Evolutionary conservation across 2,113 vertebrate genomes (phyloP).

Genomic region (Phalacrocorax carbo): DNA sequence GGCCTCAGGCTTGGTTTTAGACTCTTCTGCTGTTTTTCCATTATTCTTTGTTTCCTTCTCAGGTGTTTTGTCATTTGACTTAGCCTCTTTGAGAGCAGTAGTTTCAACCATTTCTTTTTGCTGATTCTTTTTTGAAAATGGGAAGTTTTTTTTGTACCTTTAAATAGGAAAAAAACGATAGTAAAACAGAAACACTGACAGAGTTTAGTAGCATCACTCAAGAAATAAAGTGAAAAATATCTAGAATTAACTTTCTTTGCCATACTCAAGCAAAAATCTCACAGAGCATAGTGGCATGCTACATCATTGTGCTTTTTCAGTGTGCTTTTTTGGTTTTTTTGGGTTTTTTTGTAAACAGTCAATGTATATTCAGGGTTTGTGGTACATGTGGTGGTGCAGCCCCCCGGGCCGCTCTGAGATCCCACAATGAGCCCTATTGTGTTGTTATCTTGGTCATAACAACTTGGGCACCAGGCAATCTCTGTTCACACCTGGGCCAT

Average conservation of each 20-base stretch:
- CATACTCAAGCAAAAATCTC: not conserved
- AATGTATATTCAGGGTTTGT: not conserved
- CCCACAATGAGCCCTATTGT: too few species aligned
- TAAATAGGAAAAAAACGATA: constrained; percentile 1
- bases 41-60: constrained; percentile 68
- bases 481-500: too few species aligned
- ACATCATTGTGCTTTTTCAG: not conserved
- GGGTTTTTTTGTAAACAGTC: not conserved
- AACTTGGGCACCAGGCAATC: too few species aligned
- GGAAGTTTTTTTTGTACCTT: constrained; percentile 76
- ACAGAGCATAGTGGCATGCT: not conserved
- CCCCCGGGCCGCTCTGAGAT: too few species aligned
- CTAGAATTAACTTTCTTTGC: not conserved
- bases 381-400: not conserved
- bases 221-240: not conserved
- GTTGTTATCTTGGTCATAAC: too few species aligned
- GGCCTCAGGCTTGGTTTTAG: constrained; percentile 44
- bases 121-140: constrained; percentile 70
- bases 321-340: not conserved
- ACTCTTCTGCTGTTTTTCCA: constrained; percentile 64
- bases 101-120: constrained; percentile 79
- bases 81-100: constrained; percentile 76
- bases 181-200: not conserved
- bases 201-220: not conserved
- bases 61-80: constrained; percentile 42